Evolutionary conservation across 2,888 invertebrate genomes (phyloP), one percentile per base, ranked within the genome.

Genomic region (Dynastes tityus): DNA sequence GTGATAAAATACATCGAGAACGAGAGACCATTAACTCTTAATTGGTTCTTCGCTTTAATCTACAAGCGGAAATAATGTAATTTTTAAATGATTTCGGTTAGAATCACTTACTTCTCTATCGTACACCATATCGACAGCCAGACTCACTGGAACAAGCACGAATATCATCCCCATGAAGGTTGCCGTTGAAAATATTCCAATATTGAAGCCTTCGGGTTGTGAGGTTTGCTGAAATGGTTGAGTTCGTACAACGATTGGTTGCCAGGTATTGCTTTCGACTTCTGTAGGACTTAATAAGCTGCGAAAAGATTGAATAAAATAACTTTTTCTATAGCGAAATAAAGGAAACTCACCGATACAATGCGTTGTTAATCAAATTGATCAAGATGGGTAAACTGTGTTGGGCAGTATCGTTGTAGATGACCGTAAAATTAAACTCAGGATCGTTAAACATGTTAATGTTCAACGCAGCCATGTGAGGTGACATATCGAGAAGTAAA

Each of bases 141-240:
- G 89, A 40, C 94, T 94, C 40, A 95, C 93, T 0, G 96, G 94
- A 16, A 96, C 92, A 77, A 95, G 88, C 0, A 95, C 93, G 84
- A 96, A 95, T 79, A 95, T 94, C 92, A 96, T 94, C 65, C 95
- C 96, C 85, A 96, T 92, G 81, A 95, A 92, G 2, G 95, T 90
- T 2, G 94, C 92, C n/a, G 95, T 93, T 1, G 93, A 91, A 71
- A 95, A 93, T 76, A 93, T 92, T 1, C 94, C 94, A 51, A 93
- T 87, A 85, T 95, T 93, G 86, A 94, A 93, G 84, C 92, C 92
- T 83, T 93, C 93, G 11, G 94, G 94, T 82, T 94, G 94, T 1
- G 93, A 92, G 0, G 94, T 94, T 87, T 93, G 93, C 83, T 94
- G 94, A 84, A 94, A 94, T 0, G 95, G 95, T 84, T 94, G 93